A percentile compares a stretch with the other conserved stretches of the same genome.
Evolutionary conservation across 2,113 vertebrate species (phyloP).

Genomic region (Ia io): DNA sequence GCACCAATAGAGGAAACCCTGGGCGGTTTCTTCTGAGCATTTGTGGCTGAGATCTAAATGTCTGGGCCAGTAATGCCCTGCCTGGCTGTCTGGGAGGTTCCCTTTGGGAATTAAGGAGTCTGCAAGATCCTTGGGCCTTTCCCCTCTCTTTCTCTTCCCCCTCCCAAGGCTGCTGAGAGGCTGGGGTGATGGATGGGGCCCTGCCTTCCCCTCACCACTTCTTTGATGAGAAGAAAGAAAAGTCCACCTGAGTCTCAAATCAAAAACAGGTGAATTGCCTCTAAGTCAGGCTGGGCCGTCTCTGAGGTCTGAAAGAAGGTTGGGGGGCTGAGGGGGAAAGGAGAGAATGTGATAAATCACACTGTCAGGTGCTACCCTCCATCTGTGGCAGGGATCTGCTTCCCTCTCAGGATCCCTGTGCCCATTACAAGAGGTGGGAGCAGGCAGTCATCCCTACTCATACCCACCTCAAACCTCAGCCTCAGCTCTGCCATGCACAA

Average conservation of each 20-base stretch:
- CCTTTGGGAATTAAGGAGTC: conserved; percentile 25
- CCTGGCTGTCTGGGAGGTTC: conserved; percentile 11
- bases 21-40: neutral
- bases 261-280: conserved; percentile 75
- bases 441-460: neutral
- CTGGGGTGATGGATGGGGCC: conserved; percentile 70
- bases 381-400: neutral
- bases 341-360: conserved; percentile 69
- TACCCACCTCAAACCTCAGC: neutral
- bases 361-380: conserved; percentile 57
- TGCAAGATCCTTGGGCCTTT: neutral
- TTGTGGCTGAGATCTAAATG: neutral
- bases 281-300: conserved; percentile 50
- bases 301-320: conserved; percentile 47
- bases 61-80: conserved; percentile 1
- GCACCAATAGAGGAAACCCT: neutral
- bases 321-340: conserved; percentile 47
- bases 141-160: neutral
- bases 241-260: conserved; percentile 75
- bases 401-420: neutral
- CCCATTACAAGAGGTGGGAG: neutral
- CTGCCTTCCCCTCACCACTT: conserved; percentile 64
- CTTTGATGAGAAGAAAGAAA: conserved; percentile 74
- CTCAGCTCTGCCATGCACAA: neutral
- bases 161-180: conserved; percentile 61